Evolutionary conservation across 2,888 invertebrate species (phyloP), one percentile per base, ranked within the genome.

Genomic region (Microdon myrmicae): DNA sequence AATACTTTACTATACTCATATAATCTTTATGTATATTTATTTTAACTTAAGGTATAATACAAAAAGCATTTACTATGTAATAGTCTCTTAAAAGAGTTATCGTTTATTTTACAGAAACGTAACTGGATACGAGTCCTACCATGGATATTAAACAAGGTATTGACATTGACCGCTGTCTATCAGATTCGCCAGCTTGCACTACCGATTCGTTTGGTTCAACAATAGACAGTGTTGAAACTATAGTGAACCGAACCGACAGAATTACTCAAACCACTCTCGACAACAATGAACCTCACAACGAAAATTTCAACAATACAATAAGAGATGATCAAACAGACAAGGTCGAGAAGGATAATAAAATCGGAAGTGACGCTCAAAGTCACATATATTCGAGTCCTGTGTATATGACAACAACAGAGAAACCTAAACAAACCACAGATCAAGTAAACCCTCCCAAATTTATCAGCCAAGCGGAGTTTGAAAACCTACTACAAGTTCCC

Each of bases 371-470:
- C 68, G 71, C 72, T 48, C 78, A 78, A 60, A 78, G 75, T 74
- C 79, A 79, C 55, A 79, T 79, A 34, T 79, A 79, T 59, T 78
- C 78, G 38, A 79, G 76, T 73, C 79, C 79, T 20, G 79, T 79
- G 5, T 77, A 79, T 34, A 47, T 59, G 66, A 66, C 59, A 2
- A 49, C 47, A 72, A 69, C 72, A 76, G 60, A 74, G 71, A 59
- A 75, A 10, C 41, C 31, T 2, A 8, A 3, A 2, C 28, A 22
- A 2, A 38, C 49, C 9, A 60, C 68, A 25, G 47, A 32, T 1
- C 49, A 47, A 17, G 44, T 32, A 5, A 69, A 73, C 23, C 68
- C 73, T 38, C 74, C 73, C 3, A 75, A 75, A 49, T 32, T 77
- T 4, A 78, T 77, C 7, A 72, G 72, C 10, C 77, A 77, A 32